Evolutionary conservation across 2,113 vertebrate genomes (phyloP).

Genomic region (Vulpes ferrilata): DNA sequence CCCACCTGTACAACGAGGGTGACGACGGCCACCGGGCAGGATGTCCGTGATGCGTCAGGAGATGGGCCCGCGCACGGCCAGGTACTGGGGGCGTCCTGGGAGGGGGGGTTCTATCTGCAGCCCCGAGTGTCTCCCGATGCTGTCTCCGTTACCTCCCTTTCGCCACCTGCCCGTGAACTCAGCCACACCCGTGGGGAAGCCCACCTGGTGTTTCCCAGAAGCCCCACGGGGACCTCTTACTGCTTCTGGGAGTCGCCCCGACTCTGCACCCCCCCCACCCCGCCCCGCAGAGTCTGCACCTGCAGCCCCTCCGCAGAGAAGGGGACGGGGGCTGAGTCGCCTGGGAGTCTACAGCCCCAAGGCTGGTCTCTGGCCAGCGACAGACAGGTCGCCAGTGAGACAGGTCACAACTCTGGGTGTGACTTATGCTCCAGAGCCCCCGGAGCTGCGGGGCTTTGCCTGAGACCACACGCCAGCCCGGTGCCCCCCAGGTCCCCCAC

Average conservation of each 20-base stretch:
- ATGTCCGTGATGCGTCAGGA: fast-evolving
- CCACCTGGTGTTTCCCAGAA: fast-evolving
- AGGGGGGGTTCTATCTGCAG: fast-evolving
- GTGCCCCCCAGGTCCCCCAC: background rate
- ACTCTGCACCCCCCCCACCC: too few species aligned
- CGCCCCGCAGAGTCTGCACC: background rate
- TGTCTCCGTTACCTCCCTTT: fast-evolving
- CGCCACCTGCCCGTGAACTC: background rate
- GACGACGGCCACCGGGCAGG: fast-evolving
- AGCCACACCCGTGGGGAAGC: background rate
- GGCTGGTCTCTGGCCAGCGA: background rate
- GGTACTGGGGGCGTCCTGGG: fast-evolving
- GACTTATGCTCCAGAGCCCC: background rate
- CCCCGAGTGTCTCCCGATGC: fast-evolving
- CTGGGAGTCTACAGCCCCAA: too few species aligned
- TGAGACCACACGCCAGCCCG: background rate
- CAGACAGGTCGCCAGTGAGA: background rate
- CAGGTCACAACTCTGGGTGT: background rate
- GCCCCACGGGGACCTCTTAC: fast-evolving
- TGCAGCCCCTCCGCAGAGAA: too few species aligned
- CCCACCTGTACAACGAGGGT: background rate
- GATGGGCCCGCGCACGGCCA: fast-evolving
- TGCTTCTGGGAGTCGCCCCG: fast-evolving
- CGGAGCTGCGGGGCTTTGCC: fast-evolving
- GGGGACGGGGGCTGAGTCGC: too few species aligned